Percentiles rank a stretch among this genome's conserved stretches.
Conservation (phyloP, 2,113 vertebrate genomes). For the Boleophthalmus pectinirostris region DNA sequence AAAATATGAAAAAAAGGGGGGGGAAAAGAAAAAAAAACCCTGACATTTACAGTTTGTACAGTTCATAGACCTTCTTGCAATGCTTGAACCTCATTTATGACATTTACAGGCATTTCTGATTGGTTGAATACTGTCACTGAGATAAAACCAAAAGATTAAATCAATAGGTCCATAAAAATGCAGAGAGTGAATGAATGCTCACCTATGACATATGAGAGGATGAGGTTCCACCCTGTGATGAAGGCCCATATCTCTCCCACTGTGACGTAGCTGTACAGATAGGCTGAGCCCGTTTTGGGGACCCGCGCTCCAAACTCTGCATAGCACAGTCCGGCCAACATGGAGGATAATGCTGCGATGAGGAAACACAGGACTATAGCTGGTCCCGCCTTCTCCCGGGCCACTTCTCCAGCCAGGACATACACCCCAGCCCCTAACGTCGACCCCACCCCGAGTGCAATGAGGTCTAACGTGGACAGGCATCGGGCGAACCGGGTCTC, state of each 20-base stretch:
- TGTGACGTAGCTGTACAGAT: constrained; percentile 96
- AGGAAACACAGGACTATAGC: constrained; percentile 93
- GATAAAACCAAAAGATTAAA: too few species aligned
- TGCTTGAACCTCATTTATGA: too few species aligned
- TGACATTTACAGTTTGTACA: too few species aligned
- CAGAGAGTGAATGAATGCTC: constrained; percentile 14
- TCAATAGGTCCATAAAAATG: background rate
- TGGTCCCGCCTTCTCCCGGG: constrained; percentile 88
- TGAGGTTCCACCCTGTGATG: constrained; percentile 96
- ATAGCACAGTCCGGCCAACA: constrained; percentile 94
- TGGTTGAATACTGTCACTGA: too few species aligned
- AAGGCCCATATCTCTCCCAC: constrained; percentile 98
- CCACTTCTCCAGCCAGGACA: constrained; percentile 90
- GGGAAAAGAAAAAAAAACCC: too few species aligned
- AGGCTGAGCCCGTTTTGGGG: constrained; percentile 92
- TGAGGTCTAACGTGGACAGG: constrained; percentile 89
- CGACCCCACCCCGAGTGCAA: constrained; percentile 92
- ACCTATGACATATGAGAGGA: constrained; percentile 97
- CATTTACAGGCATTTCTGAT: too few species aligned
- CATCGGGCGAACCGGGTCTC: constrained; percentile 89
- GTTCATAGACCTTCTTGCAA: too few species aligned
- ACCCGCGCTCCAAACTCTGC: constrained; percentile 95
- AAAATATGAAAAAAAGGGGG: too few species aligned
- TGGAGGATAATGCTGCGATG: constrained; percentile 90
- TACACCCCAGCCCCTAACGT: constrained; percentile 94